Evolutionary conservation across 2,888 invertebrate genomes (phyloP).

Genomic region (Bruchidius siliquastri): DNA sequence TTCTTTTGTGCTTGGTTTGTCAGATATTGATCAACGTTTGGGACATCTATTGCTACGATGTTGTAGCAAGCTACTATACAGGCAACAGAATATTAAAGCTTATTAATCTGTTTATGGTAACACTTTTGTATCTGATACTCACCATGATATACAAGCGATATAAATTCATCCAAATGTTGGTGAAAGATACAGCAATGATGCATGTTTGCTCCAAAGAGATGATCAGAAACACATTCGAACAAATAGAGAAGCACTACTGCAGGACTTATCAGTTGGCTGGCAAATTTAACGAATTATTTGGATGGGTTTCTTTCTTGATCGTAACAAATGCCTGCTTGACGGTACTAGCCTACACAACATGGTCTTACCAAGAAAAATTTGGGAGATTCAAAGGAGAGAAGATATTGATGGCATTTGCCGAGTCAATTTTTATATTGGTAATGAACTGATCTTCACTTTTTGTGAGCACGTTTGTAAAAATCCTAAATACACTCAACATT

Average conservation of each 20-base stretch:
- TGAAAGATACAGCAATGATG: not conserved
- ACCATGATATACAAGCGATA: not conserved
- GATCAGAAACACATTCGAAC: not conserved
- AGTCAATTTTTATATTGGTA: not conserved
- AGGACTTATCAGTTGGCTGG: not conserved
- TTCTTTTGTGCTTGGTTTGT: not conserved
- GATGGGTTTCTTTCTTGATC: not conserved
- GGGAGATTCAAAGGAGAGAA: not conserved
- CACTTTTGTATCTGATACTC: not conserved
- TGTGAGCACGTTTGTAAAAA: not conserved
- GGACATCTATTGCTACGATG: not conserved
- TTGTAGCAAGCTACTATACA: not conserved
- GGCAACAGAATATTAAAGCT: not conserved
- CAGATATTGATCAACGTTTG: not conserved
- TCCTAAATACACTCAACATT: not conserved
- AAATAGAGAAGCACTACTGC: not conserved
- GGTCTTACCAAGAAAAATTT: not conserved
- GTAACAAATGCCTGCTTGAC: not conserved
- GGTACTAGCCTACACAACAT: not conserved
- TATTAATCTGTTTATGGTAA: not conserved
- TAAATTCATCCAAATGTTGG: not conserved
- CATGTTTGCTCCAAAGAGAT: not conserved
- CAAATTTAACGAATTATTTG: not conserved
- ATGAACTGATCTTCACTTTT: too few relatives aligned
- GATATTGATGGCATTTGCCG: not conserved